Conservation (phyloP, 2,888 invertebrate genomes). For the Synergus laeviventris region DNA sequence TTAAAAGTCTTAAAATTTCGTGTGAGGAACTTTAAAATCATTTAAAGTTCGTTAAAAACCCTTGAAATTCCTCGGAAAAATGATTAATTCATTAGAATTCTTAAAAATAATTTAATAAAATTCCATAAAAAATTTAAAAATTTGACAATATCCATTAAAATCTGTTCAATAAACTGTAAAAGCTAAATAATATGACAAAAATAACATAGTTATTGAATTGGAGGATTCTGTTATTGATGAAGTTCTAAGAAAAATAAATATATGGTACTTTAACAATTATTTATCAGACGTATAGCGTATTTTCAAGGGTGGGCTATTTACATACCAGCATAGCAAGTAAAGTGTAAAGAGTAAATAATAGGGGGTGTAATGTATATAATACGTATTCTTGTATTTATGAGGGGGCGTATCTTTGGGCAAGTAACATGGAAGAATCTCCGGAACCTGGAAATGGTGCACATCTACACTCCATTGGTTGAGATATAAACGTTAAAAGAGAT, state of each 20-base stretch:
- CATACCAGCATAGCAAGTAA: conserved; percentile 1
- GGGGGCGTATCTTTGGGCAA: background rate
- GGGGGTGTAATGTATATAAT: background rate
- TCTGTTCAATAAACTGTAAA: too few relatives aligned
- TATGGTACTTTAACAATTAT: conserved; percentile 15
- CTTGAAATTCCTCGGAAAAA: too few relatives aligned
- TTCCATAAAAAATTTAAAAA: too few relatives aligned
- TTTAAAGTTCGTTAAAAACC: too few relatives aligned
- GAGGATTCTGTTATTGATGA: background rate
- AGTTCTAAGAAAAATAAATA: background rate
- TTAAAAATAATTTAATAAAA: too few relatives aligned
- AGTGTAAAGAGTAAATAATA: conserved; percentile 29
- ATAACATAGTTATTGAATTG: too few relatives aligned
- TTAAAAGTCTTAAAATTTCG: too few relatives aligned
- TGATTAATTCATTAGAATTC: too few relatives aligned
- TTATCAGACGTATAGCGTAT: background rate
- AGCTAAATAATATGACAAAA: too few relatives aligned
- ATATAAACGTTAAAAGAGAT: conserved; percentile 31
- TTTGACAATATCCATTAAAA: too few relatives aligned
- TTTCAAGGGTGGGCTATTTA: conserved; percentile 29
- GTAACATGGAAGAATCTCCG: conserved; percentile 20
- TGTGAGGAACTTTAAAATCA: too few relatives aligned
- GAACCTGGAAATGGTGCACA: conserved; percentile 30
- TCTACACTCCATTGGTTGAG: conserved; percentile 28
- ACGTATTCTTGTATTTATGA: conserved; percentile 13